Base-by-base conservation (phyloP, 2,113 vertebrate species). In the Pelusios castaneus region DNA sequence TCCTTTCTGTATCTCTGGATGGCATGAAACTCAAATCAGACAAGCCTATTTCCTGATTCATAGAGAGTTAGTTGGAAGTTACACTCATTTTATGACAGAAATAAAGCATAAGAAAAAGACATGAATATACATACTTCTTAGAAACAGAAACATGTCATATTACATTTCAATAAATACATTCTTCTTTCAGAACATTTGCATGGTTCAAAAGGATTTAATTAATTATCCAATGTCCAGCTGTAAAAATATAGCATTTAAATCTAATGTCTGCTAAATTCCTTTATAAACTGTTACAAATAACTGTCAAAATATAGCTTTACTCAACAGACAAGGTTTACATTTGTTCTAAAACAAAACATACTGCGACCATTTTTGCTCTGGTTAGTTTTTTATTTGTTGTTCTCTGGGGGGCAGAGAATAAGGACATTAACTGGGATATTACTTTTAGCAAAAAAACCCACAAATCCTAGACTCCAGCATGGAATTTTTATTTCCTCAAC, bases 171-270 rank as follows among this genome's bases (percentile, higher is more conserved):
- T 21, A 95, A 45, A 9, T 1, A 47, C 58, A 91, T 90, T 75
- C 22, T 67, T 67, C 63, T 52, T 81, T 25, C 88, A 81, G 0
- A 92, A 25, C 79, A 83, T 79, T 92, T 93, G 85, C 52, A 87
- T 22, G 19, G n/a, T 70, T 38, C 25, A 93, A 84, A 56, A 2
- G 34, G 79, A n/a, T 90, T 60, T 1, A 8, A 87, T 87, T 60
- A 83, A 84, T 81, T 90, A 91, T 60, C 31, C 88, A 85, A 89
- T 49, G 14, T 2, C 8, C 10, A 1, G 1, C 60, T 84, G 84
- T 56, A 91, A 93, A 95, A 90, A 87, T 22, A 41, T n/a, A 90
- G 63, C 38, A 49, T 94, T 91, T 93, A 94, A 77, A 87, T 90
- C 21, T 82, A 16, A 79, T 58, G 22, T 21, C 5, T 56, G 52